Evolutionary conservation across 2,888 invertebrate species (phyloP), one percentile per base, ranked within the genome.

Genomic region (Tetropium fuscum): DNA sequence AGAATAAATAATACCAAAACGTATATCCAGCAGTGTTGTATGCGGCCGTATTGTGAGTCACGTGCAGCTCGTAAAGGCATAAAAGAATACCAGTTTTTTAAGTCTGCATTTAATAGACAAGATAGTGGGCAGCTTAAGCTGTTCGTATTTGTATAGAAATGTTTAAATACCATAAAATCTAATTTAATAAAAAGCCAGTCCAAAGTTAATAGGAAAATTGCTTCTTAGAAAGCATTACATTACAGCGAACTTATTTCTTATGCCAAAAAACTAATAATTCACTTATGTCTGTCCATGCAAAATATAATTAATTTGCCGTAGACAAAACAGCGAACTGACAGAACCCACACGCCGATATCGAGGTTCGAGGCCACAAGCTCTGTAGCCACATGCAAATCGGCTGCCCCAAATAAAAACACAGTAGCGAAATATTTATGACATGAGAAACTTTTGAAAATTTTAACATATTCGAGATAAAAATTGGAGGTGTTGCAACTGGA

Each of bases 291-390:
- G 36, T 19, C 36, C 48, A 13, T 48, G 48, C 22, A 18, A 5
- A 34, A 20, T 53, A 20, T 40, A 20, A 38, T 38, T 38, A 38
- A 38, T 22, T 25, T 27, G n/a, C 5, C 25, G 38, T 38, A 38
- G 49, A 44, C 44, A 44, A 51, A 51, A 51, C 38, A 38, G 6
- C 15, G 25, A 16, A 40, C 22, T 38, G 25, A 51, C 38, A 6
- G 49, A 38, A 51, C 49, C 49, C 49, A 51, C 49, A 25, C 49
- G 34, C 34, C 34, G 34, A 34, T 13, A 34, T 34, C 34, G 34
- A 32, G 13, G 32, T 32, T 32, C 32, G 32, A 34, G 34, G 34
- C 34, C 34, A 7, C 34, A 34, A 34, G 15, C 34, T 34, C 15
- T 34, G 34, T 13, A 16, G 48, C 11, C 16, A 16, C 41, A 41